phyloP scores from a whole-genome alignment of 2,888 invertebrate species.

The Branchipolynoe longqiensis region DNA sequence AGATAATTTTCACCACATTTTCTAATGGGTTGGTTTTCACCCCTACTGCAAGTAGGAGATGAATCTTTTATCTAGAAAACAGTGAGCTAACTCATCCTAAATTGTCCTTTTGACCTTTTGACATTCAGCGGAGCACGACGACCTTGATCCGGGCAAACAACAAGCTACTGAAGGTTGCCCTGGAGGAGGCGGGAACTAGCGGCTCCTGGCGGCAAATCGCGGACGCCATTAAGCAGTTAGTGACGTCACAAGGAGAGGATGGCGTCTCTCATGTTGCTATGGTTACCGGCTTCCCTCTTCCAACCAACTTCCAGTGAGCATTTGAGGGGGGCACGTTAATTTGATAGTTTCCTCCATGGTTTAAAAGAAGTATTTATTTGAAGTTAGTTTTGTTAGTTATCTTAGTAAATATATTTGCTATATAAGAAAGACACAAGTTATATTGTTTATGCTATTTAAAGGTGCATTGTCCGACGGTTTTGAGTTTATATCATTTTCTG shows the following conservation, averaged over 20 bases:
- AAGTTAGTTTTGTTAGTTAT: no score
- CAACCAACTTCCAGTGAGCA: conserved; percentile 12
- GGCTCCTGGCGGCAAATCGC: background rate
- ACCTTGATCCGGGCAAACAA: conserved; percentile 12
- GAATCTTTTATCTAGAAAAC: no score
- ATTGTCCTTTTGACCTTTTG: no score
- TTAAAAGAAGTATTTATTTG: no score
- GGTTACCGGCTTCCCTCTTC: background rate
- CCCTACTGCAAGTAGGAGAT: no score
- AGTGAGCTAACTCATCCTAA: no score
- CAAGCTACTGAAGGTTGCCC: background rate
- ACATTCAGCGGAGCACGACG: background rate
- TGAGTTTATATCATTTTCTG: no score
- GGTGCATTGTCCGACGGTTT: no score
- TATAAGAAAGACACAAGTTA: background rate
- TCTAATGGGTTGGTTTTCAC: no score
- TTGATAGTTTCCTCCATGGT: background rate
- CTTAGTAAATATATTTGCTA: no score
- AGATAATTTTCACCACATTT: no score
- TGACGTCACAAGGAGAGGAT: conserved; percentile 5
- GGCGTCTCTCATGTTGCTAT: background rate
- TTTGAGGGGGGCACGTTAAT: background rate
- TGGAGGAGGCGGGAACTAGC: background rate
- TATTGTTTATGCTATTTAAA: background rate
- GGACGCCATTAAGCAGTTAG: background rate